Conservation (phyloP, 2,797 vertebrate species). For the Avahi laniger region DNA sequence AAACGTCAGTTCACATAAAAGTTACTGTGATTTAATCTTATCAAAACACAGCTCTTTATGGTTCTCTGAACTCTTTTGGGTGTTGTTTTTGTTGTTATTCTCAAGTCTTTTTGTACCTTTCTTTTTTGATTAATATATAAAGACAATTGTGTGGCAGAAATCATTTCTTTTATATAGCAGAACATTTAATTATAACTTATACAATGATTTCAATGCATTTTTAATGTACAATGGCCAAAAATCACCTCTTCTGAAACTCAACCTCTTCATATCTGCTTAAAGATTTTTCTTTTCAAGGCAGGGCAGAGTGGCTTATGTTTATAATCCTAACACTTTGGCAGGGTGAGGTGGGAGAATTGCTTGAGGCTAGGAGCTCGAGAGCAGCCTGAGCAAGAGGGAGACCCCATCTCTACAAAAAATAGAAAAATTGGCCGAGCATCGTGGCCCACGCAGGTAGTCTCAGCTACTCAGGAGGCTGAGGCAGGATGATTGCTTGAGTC, state of each 20-base stretch:
- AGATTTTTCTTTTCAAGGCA: neutral
- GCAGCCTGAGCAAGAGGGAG: neutral
- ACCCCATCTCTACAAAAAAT: neutral
- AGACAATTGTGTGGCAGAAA: neutral
- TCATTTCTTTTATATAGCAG: neutral
- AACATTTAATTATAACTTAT: neutral
- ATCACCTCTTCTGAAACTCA: neutral
- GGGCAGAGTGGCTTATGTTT: neutral
- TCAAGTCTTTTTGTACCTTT: conserved; percentile 2
- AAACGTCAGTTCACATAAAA: conserved; percentile 45
- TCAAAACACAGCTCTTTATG: neutral
- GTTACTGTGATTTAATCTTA: conserved; percentile 12
- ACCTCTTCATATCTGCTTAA: neutral
- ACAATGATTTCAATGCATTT: neutral
- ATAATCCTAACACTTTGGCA: neutral
- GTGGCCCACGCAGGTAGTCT: neutral
- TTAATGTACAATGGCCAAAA: neutral
- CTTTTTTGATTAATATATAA: conserved; percentile 5
- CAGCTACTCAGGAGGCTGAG: neutral
- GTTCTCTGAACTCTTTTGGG: neutral
- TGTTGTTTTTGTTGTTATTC: conserved; percentile 36
- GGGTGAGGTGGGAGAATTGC: neutral
- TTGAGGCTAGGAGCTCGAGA: neutral
- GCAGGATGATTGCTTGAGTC: neutral
- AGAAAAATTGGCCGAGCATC: neutral